These are phyloP conservation scores for Sebastes nivosus DNA, from an alignment of 2,797 vertebrate genomes.

Conservation along the genomic window DNA sequence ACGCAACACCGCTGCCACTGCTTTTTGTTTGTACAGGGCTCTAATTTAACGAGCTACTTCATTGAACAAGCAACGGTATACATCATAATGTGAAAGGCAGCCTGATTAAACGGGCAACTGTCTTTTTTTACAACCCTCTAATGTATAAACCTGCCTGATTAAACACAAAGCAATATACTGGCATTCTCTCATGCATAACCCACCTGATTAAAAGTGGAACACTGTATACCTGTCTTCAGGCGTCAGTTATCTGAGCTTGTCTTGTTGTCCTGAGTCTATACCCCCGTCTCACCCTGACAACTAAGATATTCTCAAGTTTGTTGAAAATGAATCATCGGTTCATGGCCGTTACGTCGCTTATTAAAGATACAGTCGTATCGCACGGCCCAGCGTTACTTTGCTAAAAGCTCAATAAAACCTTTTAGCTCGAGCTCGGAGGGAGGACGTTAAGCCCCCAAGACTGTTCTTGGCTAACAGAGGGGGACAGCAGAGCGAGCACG, in stretches of 20 bases:
- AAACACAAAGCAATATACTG: neutral
- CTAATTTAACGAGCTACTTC: slow-evolving; percentile 7
- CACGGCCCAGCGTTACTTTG: slow-evolving; percentile 9
- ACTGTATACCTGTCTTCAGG: neutral
- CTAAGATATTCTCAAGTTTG: neutral
- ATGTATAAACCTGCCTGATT: slow-evolving; percentile 17
- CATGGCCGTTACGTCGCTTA: neutral
- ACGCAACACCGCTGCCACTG: neutral
- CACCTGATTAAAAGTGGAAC: slow-evolving; percentile 1
- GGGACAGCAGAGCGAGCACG: neutral
- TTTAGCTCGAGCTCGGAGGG: slow-evolving; percentile 31
- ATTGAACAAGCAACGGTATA: neutral
- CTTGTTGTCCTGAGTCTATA: neutral
- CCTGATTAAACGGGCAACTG: slow-evolving; percentile 6
- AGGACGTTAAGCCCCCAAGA: slow-evolving; percentile 27
- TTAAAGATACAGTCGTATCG: slow-evolving; percentile 10
- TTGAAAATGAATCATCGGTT: slow-evolving; percentile 7
- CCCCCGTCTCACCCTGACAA: neutral
- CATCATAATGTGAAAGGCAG: neutral
- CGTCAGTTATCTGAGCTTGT: neutral
- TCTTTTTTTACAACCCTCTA: neutral
- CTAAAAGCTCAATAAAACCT: slow-evolving; percentile 54
- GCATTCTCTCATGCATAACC: neutral
- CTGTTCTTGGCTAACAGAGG: slow-evolving; percentile 8
- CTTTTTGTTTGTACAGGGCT: neutral